These are phyloP conservation scores for Diogma glabrata DNA, from an alignment of 2,888 invertebrate genomes.

Conservation along the genomic window DNA sequence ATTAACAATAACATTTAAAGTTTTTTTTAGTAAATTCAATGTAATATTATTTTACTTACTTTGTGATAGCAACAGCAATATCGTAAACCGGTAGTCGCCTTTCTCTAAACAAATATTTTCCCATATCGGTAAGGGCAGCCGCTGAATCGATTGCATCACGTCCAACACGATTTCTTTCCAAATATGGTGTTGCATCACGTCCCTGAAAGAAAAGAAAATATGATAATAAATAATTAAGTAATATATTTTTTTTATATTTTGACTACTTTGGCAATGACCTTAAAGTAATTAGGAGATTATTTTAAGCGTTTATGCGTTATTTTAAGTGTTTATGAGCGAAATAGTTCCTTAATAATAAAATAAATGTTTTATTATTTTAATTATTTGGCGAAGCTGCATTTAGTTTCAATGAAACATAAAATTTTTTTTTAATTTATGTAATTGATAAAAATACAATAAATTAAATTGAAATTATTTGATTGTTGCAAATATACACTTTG, in stretches of 20 bases:
- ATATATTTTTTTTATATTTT: background rate
- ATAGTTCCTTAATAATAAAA: no score
- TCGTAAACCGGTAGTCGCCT: conserved; percentile 89
- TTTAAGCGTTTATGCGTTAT: no score
- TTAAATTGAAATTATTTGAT: no score
- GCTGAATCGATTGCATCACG: conserved; percentile 91
- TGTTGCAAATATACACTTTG: no score
- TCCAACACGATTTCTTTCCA: conserved; percentile 86
- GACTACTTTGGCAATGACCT: background rate
- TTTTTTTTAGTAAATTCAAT: background rate
- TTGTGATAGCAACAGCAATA: conserved; percentile 90
- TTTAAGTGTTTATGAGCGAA: no score
- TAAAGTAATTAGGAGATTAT: background rate
- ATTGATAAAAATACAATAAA: no score
- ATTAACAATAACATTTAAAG: conserved; percentile 1
- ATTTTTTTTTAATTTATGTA: no score
- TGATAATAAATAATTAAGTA: conserved; percentile 1
- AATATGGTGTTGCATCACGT: conserved; percentile 87
- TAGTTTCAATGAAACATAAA: no score
- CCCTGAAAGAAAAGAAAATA: conserved; percentile 50
- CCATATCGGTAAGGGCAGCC: conserved; percentile 90
- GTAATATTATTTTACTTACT: conserved; percentile 51
- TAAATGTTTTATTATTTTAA: no score
- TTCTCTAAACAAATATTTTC: conserved; percentile 92
- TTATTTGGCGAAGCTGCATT: no score